These are phyloP conservation scores for Oryzias celebensis DNA, from an alignment of 2,113 vertebrate species.

Conservation along the genomic window DNA sequence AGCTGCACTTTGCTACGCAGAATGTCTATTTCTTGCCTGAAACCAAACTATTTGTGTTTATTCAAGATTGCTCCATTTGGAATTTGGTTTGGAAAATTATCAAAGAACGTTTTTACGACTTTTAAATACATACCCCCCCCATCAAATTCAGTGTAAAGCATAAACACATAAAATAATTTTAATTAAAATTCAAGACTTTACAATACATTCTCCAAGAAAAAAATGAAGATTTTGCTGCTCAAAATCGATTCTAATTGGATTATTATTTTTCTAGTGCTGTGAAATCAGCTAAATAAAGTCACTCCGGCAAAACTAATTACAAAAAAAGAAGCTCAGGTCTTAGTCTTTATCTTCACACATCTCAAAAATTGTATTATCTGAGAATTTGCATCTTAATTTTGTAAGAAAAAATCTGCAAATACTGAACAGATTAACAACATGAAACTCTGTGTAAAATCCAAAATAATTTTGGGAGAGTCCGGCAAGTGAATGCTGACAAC, in stretches of 20 bases:
- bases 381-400: no score
- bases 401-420: no score
- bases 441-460: not conserved
- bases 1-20: slow-evolving; percentile 15
- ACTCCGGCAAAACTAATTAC: slow-evolving; percentile 31
- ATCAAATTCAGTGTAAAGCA: no score
- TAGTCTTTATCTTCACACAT: slow-evolving; percentile 37
- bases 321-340: slow-evolving; percentile 37
- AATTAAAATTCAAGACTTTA: no score
- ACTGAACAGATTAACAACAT: not conserved
- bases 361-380: not conserved
- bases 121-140: no score
- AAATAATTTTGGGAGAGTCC: slow-evolving; percentile 11
- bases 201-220: not conserved
- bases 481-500: slow-evolving; percentile 26
- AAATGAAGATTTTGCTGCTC: slow-evolving; percentile 9
- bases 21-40: slow-evolving; percentile 4
- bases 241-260: slow-evolving; percentile 31
- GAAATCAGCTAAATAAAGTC: slow-evolving; percentile 32
- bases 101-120: no score
- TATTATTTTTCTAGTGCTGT: slow-evolving; percentile 33
- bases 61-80: slow-evolving; percentile 21
- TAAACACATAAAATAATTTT: no score
- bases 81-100: not conserved
- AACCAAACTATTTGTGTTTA: slow-evolving; percentile 18